These are phyloP conservation scores for Circaetus cinerascens DNA, from an alignment of 2,113 vertebrate genomes.

Conservation along the genomic window DNA sequence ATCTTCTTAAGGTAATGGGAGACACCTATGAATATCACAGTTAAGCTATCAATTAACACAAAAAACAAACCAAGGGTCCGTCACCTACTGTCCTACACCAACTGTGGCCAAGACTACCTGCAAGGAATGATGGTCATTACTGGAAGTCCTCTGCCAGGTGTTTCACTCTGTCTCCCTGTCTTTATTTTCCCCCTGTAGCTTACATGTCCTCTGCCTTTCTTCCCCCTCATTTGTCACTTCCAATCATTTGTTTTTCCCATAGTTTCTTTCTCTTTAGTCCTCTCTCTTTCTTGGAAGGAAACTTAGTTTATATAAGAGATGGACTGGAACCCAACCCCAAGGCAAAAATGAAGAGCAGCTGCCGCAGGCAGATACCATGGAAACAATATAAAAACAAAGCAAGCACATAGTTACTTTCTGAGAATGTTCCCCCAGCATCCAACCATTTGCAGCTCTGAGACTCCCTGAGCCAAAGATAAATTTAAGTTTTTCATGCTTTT, in stretches of 20 bases:
- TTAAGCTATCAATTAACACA: not conserved
- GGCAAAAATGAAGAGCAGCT: not conserved
- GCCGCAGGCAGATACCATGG: not conserved
- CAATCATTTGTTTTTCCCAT: not conserved
- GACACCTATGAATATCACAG: not conserved
- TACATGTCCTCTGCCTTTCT: accelerated
- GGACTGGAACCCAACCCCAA: not conserved
- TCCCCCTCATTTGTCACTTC: not conserved
- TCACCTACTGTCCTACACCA: not conserved
- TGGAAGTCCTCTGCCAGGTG: not conserved
- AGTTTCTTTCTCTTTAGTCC: not conserved
- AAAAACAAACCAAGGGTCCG: not conserved
- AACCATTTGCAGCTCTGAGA: not conserved
- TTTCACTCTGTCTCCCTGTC: not conserved
- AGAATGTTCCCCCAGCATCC: not conserved
- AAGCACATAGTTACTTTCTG: not conserved
- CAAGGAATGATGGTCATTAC: not conserved
- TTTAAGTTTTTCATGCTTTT: not conserved
- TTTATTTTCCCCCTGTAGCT: not conserved
- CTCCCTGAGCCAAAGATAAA: not conserved
- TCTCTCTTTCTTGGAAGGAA: not conserved
- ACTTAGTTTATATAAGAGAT: not conserved
- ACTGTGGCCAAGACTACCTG: not conserved
- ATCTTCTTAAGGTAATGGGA: not conserved
- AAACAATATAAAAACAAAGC: not conserved